Evolutionary conservation across 2,113 vertebrate species (phyloP).

Genomic region (Oreocharis arfaki): DNA sequence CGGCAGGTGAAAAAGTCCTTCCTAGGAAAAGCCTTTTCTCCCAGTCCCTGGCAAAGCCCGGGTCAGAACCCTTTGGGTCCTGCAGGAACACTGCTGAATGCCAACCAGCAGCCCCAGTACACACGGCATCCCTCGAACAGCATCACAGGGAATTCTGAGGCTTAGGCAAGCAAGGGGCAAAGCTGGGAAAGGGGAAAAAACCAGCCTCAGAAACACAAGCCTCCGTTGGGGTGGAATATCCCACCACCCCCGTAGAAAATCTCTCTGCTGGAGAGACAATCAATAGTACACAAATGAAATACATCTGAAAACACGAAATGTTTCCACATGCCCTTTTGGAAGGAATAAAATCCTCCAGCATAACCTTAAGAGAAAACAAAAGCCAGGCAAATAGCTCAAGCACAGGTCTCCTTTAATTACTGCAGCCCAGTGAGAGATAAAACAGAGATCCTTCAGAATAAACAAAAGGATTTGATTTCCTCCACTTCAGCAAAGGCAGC

Average conservation of each 20-base stretch:
- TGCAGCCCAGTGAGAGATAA: conserved; percentile 27
- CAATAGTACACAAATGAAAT: conserved; percentile 11
- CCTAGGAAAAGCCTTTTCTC: neutral
- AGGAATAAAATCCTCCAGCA: conserved; percentile 1
- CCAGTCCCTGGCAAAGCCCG: neutral
- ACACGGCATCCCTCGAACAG: neutral
- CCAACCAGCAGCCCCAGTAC: neutral
- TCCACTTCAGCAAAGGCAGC: neutral
- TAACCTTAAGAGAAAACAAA: conserved; percentile 27
- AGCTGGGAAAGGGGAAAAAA: neutral
- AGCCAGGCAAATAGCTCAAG: neutral
- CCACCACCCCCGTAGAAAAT: neutral
- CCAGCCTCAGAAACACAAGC: neutral
- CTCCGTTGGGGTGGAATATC: neutral
- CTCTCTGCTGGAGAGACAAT: neutral
- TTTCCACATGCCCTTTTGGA: conserved; percentile 19
- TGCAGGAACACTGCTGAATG: fast-evolving
- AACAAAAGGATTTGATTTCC: conserved; percentile 40
- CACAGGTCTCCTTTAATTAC: conserved; percentile 60
- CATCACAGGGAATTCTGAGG: neutral
- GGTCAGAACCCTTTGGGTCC: neutral
- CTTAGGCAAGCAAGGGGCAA: neutral
- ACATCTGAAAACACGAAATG: conserved; percentile 5
- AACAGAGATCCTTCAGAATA: conserved; percentile 33
- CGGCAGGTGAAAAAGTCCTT: conserved; percentile 28